Percentiles rank a stretch among this genome's conserved stretches.
These are phyloP conservation scores for Lasioglossum pauxillum DNA, from an alignment of 2,888 invertebrate species.

Conservation along the genomic window DNA sequence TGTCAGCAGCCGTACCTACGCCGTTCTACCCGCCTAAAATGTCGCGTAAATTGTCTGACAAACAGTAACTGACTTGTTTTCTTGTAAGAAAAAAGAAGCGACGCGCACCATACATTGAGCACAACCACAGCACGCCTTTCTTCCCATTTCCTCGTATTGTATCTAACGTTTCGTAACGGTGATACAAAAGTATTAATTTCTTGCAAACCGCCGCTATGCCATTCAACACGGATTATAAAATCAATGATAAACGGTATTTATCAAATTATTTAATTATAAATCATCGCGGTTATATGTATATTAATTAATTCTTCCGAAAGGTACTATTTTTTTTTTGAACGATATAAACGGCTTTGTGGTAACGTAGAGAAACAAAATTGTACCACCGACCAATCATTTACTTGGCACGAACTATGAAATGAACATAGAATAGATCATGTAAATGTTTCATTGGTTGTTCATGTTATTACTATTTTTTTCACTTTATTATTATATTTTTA, in stretches of 20 bases:
- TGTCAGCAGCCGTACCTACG: slow-evolving; percentile 32
- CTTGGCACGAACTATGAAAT: slow-evolving; percentile 39
- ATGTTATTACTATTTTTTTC: background rate
- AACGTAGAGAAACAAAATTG: slow-evolving; percentile 50
- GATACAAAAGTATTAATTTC: slow-evolving; percentile 24
- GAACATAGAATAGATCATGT: slow-evolving; percentile 9
- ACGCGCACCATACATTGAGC: slow-evolving; percentile 57
- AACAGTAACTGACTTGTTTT: slow-evolving; percentile 62
- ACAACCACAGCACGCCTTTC: slow-evolving; percentile 63
- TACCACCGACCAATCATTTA: slow-evolving; percentile 42
- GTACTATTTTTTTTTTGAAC: slow-evolving; percentile 59
- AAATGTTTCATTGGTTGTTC: slow-evolving; percentile 30
- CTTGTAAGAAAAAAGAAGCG: slow-evolving; percentile 59
- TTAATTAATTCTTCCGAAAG: slow-evolving; percentile 41
- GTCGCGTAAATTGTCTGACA: slow-evolving; percentile 50
- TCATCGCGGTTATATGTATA: background rate
- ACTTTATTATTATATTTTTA: background rate
- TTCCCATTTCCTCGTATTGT: slow-evolving; percentile 47
- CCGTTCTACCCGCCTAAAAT: slow-evolving; percentile 53
- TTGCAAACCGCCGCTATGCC: background rate
- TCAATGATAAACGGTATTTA: slow-evolving; percentile 15
- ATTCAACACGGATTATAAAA: background rate
- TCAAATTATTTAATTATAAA: slow-evolving; percentile 37
- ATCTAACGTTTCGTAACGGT: slow-evolving; percentile 34
- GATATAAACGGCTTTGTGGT: slow-evolving; percentile 41